phyloP scores from a whole-genome alignment of 2,888 invertebrate genomes.

The Macrophya alboannulata region DNA sequence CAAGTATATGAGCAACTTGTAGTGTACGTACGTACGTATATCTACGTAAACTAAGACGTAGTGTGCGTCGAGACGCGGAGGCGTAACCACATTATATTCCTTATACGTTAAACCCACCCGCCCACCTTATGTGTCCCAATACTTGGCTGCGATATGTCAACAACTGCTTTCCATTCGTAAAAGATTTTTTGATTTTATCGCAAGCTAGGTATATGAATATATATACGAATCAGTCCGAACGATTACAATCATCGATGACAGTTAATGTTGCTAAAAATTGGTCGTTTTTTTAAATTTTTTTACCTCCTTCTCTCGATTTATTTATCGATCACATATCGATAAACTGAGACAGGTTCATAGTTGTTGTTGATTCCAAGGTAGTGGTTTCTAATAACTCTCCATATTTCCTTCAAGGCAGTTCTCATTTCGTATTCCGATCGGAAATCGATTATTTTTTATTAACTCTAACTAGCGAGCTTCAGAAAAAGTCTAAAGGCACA shows the following conservation, averaged over 20 bases:
- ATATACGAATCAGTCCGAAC: not conserved
- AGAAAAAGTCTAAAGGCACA: too few relatives aligned
- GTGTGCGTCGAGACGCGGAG: conserved; percentile 68
- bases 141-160: conserved; percentile 76
- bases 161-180: conserved; percentile 70
- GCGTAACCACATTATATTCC: conserved; percentile 76
- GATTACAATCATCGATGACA: conserved; percentile 31
- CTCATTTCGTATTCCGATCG: too few relatives aligned
- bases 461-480: too few relatives aligned
- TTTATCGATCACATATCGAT: not conserved
- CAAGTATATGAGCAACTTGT: not conserved
- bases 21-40: not conserved
- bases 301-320: not conserved
- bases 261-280: not conserved
- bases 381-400: too few relatives aligned
- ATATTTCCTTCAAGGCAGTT: not conserved
- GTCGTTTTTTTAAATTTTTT: not conserved
- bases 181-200: conserved; percentile 47
- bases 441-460: too few relatives aligned
- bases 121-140: conserved; percentile 76
- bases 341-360: not conserved
- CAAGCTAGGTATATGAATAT: not conserved
- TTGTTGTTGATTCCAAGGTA: not conserved
- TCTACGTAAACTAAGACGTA: not conserved
- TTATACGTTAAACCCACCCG: conserved; percentile 76